phyloP scores from a whole-genome alignment of 2,113 vertebrate genomes.

The Paradisaea rubra region DNA sequence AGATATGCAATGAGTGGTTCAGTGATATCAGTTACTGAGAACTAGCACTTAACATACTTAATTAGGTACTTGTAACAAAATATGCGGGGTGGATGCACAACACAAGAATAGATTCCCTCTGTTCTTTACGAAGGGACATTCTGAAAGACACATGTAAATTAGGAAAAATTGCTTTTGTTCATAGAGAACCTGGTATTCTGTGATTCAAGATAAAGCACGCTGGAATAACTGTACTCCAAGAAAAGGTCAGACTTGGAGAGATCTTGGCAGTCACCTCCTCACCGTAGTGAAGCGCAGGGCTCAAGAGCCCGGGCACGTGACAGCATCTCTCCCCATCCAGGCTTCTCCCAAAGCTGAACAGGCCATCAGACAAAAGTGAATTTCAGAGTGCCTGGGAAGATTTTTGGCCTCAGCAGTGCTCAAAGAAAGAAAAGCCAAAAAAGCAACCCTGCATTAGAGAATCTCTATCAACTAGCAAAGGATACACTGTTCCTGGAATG shows the following conservation, averaged over 20 bases:
- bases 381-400: background rate
- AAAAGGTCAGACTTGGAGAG: background rate
- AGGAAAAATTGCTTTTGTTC: background rate
- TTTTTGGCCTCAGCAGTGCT: background rate
- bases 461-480: background rate
- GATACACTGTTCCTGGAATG: conserved; percentile 13
- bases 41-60: background rate
- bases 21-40: background rate
- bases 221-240: background rate
- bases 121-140: background rate
- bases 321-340: background rate
- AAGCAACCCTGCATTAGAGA: background rate
- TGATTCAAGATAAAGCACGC: background rate
- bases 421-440: background rate
- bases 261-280: background rate
- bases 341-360: accelerated
- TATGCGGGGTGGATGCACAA: accelerated
- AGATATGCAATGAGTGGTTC: background rate
- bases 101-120: background rate
- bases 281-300: background rate
- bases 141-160: background rate
- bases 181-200: background rate
- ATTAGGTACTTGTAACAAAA: background rate
- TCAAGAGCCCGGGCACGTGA: background rate
- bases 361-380: background rate